phyloP scores from a whole-genome alignment of 2,888 invertebrate genomes.

The Himalopsyche tibetana region DNA sequence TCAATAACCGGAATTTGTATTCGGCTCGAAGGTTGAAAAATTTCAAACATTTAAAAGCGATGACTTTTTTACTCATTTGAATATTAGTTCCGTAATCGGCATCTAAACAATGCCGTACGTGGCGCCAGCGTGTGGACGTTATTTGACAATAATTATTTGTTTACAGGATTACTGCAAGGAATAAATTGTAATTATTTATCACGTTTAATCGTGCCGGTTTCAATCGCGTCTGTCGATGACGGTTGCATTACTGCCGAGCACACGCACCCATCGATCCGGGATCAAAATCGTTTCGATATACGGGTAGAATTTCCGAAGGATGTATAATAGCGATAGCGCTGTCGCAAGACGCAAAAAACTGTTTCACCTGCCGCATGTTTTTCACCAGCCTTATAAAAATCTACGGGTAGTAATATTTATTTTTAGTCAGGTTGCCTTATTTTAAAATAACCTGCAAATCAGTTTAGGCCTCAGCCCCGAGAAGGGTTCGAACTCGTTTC shows the following conservation, averaged over 20 bases:
- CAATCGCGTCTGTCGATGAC: not conserved
- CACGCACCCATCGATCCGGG: conserved; percentile 41
- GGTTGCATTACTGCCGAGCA: conserved; percentile 1
- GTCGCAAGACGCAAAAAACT: conserved; percentile 45
- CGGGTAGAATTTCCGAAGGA: conserved; percentile 55
- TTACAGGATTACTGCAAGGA: no score
- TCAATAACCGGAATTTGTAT: conserved; percentile 41
- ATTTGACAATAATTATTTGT: not conserved
- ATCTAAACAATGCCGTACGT: not conserved
- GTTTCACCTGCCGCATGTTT: conserved; percentile 56
- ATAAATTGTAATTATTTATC: no score
- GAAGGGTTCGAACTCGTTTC: conserved; percentile 57
- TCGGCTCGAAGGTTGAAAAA: conserved; percentile 32
- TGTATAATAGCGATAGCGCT: conserved; percentile 50
- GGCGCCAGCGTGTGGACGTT: not conserved
- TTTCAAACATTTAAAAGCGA: conserved; percentile 19
- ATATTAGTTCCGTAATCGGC: conserved; percentile 22
- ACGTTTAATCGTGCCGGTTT: no score
- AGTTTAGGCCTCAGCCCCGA: conserved; percentile 43
- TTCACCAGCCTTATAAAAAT: conserved; percentile 40
- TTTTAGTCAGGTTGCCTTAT: conserved; percentile 50
- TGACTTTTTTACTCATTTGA: conserved; percentile 37
- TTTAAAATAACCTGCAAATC: conserved; percentile 51
- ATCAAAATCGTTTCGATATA: conserved; percentile 56
- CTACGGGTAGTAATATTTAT: conserved; percentile 48